A percentile compares a stretch with the other conserved stretches of the same genome.
These are phyloP conservation scores for Eupsilia transversa DNA, from an alignment of 2,888 invertebrate genomes.

Conservation along the genomic window DNA sequence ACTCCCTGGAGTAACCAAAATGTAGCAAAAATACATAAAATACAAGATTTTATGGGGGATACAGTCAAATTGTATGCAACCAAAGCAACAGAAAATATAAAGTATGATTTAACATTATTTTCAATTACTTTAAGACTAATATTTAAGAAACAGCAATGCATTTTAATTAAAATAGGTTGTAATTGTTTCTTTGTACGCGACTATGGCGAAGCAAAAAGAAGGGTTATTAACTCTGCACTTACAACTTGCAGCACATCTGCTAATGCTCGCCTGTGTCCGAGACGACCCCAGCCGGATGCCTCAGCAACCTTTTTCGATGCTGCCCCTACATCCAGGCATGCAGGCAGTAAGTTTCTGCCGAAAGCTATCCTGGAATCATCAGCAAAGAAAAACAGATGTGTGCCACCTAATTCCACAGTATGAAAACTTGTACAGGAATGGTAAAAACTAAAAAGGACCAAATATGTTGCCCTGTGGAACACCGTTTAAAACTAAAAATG, in stretches of 20 bases:
- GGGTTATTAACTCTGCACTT: too few species aligned
- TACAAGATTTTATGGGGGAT: neutral
- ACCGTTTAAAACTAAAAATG: constrained; percentile 2
- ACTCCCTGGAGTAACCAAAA: neutral
- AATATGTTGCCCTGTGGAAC: constrained; percentile 1
- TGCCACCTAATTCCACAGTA: neutral
- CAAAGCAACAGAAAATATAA: too few species aligned
- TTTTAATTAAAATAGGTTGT: too few species aligned
- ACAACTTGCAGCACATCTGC: constrained; percentile 61
- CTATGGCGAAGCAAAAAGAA: too few species aligned
- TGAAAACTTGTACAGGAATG: neutral
- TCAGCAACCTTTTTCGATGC: constrained; percentile 12
- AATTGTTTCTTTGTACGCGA: too few species aligned
- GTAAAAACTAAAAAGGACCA: neutral
- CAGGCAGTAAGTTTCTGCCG: constrained; percentile 52
- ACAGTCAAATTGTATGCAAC: neutral
- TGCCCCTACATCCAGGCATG: constrained; percentile 36
- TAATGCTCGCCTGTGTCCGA: constrained; percentile 44
- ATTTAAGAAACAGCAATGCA: too few species aligned
- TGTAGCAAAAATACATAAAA: neutral
- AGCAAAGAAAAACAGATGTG: neutral
- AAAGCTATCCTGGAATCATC: constrained; percentile 56
- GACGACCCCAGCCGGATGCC: constrained; percentile 59
- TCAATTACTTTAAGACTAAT: too few species aligned
- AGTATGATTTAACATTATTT: too few species aligned